Conservation (phyloP, 2,888 invertebrate species). For the Salpingus planirostris region DNA sequence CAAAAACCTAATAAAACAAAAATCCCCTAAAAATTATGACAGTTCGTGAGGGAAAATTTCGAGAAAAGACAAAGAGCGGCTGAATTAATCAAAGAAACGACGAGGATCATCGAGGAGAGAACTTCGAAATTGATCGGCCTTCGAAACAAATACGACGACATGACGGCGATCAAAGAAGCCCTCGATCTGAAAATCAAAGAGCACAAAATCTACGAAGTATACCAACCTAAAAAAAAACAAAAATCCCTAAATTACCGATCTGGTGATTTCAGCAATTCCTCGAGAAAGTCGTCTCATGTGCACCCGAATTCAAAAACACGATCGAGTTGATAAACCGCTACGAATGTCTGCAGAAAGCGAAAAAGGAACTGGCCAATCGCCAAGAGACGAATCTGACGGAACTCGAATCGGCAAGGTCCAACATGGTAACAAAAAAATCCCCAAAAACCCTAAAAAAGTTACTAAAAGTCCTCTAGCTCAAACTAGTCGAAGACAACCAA, state of each 20-base stretch:
- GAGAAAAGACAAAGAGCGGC: not conserved
- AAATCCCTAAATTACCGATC: no score
- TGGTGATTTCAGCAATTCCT: constrained; percentile 5
- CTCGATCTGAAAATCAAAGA: constrained; percentile 4
- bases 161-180: constrained; percentile 2
- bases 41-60: not conserved
- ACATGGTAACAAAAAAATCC: constrained; percentile 4
- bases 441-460: no score
- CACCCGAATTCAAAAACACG: constrained; percentile 3
- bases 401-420: constrained; percentile 4
- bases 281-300: constrained; percentile 1
- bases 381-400: constrained; percentile 1
- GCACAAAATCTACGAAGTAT: constrained; percentile 6
- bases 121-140: constrained; percentile 1
- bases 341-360: constrained; percentile 7
- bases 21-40: no score
- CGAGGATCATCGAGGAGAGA: constrained; percentile 1
- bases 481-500: no score
- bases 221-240: no score
- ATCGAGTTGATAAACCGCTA: constrained; percentile 5
- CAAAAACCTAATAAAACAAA: no score
- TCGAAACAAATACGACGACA: not conserved
- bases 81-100: not conserved
- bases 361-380: constrained; percentile 2
- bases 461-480: no score